Evolutionary conservation across 2,113 vertebrate species (phyloP).

Genomic region (Nothocercus julius): DNA sequence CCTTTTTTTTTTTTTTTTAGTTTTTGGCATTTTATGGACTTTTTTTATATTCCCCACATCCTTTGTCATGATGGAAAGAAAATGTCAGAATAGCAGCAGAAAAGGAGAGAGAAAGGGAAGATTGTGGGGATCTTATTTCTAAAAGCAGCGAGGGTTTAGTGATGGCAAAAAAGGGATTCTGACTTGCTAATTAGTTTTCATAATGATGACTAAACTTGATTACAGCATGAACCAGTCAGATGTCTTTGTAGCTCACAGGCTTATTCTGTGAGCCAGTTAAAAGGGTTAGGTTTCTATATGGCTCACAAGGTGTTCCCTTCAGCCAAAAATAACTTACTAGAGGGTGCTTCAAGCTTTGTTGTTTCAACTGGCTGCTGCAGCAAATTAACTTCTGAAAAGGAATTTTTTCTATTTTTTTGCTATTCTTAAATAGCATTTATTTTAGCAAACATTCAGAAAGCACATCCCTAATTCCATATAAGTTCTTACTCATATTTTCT

Average conservation of each 20-base stretch:
- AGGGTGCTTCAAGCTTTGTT: not conserved
- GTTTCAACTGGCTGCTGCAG: not conserved
- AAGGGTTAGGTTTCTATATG: not conserved
- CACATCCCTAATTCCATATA: not conserved
- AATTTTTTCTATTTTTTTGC: too few species aligned
- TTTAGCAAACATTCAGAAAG: not conserved
- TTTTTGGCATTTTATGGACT: slow-evolving; percentile 52
- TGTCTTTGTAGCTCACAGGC: not conserved
- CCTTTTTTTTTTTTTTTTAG: not conserved
- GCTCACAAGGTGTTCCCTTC: slow-evolving; percentile 10
- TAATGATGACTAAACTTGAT: slow-evolving; percentile 65
- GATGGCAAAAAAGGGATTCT: slow-evolving; percentile 28
- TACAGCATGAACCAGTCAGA: slow-evolving; percentile 18
- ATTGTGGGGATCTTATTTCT: slow-evolving; percentile 48
- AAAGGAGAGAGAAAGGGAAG: slow-evolving; percentile 57
- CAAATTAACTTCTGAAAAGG: not conserved
- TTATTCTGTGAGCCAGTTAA: not conserved
- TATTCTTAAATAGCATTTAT: not conserved
- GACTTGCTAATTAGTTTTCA: slow-evolving; percentile 66
- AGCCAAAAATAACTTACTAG: not conserved
- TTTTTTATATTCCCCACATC: slow-evolving; percentile 33
- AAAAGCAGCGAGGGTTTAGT: slow-evolving; percentile 41
- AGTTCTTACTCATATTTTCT: not conserved
- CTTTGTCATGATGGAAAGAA: slow-evolving; percentile 53
- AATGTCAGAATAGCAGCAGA: slow-evolving; percentile 51